phyloP scores from a whole-genome alignment of 2,888 invertebrate genomes.

The Troides oblongomaculatus region DNA sequence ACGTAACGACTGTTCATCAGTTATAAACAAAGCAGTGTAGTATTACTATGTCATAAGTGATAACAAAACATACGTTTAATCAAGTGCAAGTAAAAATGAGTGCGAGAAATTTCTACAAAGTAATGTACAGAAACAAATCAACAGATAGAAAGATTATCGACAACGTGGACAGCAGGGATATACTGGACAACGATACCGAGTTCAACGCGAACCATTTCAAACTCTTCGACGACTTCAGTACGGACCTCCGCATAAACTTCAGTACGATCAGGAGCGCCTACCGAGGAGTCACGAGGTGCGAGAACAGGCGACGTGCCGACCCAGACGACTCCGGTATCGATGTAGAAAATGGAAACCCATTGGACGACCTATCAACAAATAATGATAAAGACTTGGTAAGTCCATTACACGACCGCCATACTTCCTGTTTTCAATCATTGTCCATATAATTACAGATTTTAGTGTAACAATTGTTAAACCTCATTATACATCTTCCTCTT shows the following conservation, averaged over 20 bases:
- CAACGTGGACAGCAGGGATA: constrained; percentile 50
- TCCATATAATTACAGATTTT: too few species aligned
- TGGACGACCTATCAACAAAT: constrained; percentile 56
- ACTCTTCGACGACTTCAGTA: constrained; percentile 73
- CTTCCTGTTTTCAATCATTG: too few species aligned
- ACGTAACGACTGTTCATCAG: not conserved
- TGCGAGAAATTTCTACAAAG: constrained; percentile 68
- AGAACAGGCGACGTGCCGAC: constrained; percentile 52
- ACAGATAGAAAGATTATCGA: constrained; percentile 46
- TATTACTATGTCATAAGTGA: constrained; percentile 32
- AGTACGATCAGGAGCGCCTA: constrained; percentile 60
- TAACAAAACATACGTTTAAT: constrained; percentile 14
- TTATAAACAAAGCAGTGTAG: constrained; percentile 23
- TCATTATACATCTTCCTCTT: too few species aligned
- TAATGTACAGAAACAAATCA: constrained; percentile 57
- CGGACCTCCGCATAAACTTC: constrained; percentile 67
- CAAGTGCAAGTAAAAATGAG: constrained; percentile 49
- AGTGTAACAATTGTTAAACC: too few species aligned
- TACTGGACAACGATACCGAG: constrained; percentile 71
- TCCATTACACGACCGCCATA: constrained; percentile 31
- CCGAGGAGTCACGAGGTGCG: constrained; percentile 46
- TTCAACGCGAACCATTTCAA: constrained; percentile 76
- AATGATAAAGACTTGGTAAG: constrained; percentile 75
- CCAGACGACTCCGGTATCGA: constrained; percentile 74
- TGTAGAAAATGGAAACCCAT: constrained; percentile 71